Percentiles rank a stretch among this genome's conserved stretches.
Evolutionary conservation across 2,797 vertebrate species (phyloP).

Genomic region (Eulemur mongoz): DNA sequence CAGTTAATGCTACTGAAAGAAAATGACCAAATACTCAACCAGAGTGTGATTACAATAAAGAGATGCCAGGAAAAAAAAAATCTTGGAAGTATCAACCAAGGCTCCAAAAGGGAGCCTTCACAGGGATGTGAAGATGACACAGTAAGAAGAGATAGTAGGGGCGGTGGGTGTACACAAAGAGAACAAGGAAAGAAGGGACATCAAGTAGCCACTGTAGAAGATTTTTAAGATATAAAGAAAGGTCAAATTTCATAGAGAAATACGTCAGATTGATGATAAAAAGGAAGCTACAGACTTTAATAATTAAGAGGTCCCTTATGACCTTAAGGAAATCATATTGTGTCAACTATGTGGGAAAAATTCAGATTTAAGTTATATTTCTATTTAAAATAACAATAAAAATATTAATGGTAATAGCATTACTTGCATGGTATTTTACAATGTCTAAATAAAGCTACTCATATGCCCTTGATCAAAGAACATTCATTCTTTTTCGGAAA

Average conservation of each 20-base stretch:
- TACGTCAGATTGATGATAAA: background rate
- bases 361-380: background rate
- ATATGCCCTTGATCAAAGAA: background rate
- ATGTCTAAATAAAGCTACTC: background rate
- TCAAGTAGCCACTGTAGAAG: background rate
- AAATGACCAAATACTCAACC: background rate
- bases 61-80: background rate
- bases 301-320: background rate
- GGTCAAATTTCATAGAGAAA: background rate
- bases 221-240: background rate
- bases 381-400: background rate
- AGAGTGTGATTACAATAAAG: background rate
- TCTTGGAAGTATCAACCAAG: background rate
- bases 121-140: background rate
- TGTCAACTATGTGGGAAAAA: background rate
- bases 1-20: background rate
- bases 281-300: background rate
- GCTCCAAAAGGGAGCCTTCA: too few relatives aligned
- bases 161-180: rapidly evolving
- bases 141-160: background rate
- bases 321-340: background rate
- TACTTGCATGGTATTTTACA: background rate
- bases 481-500: background rate
- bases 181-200: background rate
- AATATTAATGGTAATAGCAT: background rate